Base-by-base conservation (phyloP, 2,113 vertebrate genomes). In the Oriolus oriolus region DNA sequence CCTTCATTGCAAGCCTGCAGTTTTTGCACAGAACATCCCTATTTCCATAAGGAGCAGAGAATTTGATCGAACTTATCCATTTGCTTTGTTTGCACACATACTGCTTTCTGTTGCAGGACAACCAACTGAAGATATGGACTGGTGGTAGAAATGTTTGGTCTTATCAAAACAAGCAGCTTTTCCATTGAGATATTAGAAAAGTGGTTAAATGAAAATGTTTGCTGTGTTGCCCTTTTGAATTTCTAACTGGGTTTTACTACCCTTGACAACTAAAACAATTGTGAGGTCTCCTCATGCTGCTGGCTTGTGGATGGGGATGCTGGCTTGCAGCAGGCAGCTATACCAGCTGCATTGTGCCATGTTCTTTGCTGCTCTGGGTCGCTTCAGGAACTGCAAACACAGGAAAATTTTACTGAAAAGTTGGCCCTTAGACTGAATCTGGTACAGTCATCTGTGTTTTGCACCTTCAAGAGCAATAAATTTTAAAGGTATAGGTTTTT, bases 231-330 rank as follows among this genome's bases (percentile, higher is more conserved):
- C 22, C 64, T 86, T 73, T 63, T 5, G 37, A 64, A 80, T 45
- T 66, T 88, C 23, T 69, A 35, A 10, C 37, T 84, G 49, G 10
- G 21, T 70, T 92, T 78, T 24, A 39, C 11, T 21, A 69, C 49
- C 12, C 17, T 76, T 3, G 2, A 45, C 68, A 57, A 27, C 30
- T 60, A 6, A 54, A 47, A 54, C 42, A 63, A 44, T 52, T 64
- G 28, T 2, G 4, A 57, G n/a, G 23, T 7, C 18, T 60, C 23
- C 50, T 69, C 0, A 0, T 42, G 33, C 20, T 64, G 41, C 18
- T 13, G 18, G 49, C 33, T 53, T 11, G 5, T 30, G 59, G 44
- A 30, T 12, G n/a, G 18, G 49, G 44, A 39, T 57, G 44, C 45
- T 41, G 70, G 10, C 75, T 70, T 60, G 70, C 47, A 63, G 52